Evolutionary conservation across 2,113 vertebrate genomes (phyloP).

Genomic region (Scopus umbretta): DNA sequence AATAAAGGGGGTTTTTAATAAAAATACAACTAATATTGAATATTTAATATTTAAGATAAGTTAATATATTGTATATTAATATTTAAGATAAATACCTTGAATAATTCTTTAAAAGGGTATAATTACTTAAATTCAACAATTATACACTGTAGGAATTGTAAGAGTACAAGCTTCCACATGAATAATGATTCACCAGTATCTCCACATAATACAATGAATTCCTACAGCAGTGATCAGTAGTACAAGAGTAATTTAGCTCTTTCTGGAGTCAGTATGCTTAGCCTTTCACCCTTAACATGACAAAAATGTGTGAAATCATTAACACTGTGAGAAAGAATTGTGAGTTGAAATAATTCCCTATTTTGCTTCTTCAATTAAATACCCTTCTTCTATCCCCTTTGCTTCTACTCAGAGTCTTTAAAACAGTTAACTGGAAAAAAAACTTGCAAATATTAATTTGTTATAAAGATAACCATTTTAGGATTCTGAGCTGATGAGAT

Average conservation of each 20-base stretch:
- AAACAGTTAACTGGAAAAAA: background rate
- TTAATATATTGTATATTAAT: too few species aligned
- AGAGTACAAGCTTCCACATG: background rate
- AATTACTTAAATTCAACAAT: background rate
- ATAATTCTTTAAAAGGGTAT: background rate
- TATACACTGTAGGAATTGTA: background rate
- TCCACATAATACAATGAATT: background rate
- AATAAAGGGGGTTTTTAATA: background rate
- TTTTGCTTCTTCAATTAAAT: background rate
- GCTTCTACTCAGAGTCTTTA: background rate
- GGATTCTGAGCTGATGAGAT: background rate
- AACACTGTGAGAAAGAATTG: background rate
- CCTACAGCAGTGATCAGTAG: background rate
- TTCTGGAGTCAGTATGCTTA: background rate
- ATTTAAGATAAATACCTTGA: too few species aligned
- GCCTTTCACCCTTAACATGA: background rate
- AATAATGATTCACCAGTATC: background rate
- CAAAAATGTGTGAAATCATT: background rate
- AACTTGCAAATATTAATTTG: background rate
- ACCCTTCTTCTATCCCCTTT: background rate
- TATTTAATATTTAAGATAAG: too few species aligned
- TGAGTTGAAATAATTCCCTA: background rate
- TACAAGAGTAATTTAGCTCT: background rate
- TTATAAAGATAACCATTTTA: background rate
- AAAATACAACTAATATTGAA: too few species aligned